Conservation (phyloP, 2,888 invertebrate genomes). For the Augiades crinisus region DNA sequence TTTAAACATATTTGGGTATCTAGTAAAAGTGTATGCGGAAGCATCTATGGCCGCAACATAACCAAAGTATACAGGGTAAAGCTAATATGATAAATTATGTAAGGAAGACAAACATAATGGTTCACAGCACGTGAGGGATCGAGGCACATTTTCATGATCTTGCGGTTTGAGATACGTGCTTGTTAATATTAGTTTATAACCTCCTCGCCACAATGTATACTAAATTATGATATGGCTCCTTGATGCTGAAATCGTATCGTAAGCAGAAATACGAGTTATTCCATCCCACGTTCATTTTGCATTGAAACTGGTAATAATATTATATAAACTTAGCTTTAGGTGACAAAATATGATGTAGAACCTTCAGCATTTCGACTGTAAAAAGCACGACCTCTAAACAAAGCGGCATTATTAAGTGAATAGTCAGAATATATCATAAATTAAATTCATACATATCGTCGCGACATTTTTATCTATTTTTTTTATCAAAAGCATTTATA, state of each 20-base stretch:
- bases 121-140: slow-evolving; percentile 63
- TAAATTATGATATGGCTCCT: slow-evolving; percentile 57
- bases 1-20: too few relatives aligned
- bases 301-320: neutral
- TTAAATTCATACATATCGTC: too few relatives aligned
- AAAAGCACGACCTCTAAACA: too few relatives aligned
- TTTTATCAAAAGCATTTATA: too few relatives aligned
- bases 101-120: slow-evolving; percentile 69
- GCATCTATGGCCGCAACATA: slow-evolving; percentile 61
- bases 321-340: too few relatives aligned
- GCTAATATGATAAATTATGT: slow-evolving; percentile 76
- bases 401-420: too few relatives aligned
- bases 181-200: slow-evolving; percentile 77
- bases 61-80: slow-evolving; percentile 65
- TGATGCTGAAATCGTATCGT: slow-evolving; percentile 2
- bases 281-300: neutral
- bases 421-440: too few relatives aligned
- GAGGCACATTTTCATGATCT: slow-evolving; percentile 74
- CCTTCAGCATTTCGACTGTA: too few relatives aligned
- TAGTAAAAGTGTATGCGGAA: too few relatives aligned
- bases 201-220: slow-evolving; percentile 60
- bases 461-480: too few relatives aligned
- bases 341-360: too few relatives aligned
- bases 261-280: neutral
- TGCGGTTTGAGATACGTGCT: slow-evolving; percentile 73